phyloP scores from a whole-genome alignment of 2,113 vertebrate genomes.

The Telmatochromis brachygnathus region DNA sequence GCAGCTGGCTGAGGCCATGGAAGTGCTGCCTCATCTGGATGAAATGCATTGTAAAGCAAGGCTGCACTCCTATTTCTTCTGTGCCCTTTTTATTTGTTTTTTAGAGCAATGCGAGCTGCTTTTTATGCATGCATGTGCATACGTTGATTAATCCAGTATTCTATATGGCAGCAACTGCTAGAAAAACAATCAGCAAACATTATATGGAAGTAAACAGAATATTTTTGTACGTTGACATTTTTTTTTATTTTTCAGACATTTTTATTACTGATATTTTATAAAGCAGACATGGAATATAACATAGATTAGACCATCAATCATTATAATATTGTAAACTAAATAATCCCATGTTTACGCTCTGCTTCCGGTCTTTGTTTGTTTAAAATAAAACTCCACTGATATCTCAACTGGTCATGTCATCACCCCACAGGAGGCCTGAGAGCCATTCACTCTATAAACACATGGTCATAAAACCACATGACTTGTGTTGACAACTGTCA shows the following conservation, averaged over 20 bases:
- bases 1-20: conserved; percentile 17
- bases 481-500: conserved; percentile 50
- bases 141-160: background rate
- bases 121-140: background rate
- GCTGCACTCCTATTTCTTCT: background rate
- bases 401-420: background rate
- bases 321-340: rapidly evolving
- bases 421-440: background rate
- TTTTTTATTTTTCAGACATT: background rate
- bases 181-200: background rate
- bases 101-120: background rate
- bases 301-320: background rate
- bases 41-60: conserved; percentile 23
- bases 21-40: conserved; percentile 28
- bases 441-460: background rate
- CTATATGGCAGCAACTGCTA: background rate
- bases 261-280: background rate
- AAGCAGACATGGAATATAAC: background rate
- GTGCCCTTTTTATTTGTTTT: background rate
- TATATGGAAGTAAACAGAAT: background rate
- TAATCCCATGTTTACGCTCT: background rate
- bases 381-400: background rate
- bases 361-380: background rate
- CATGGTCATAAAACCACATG: conserved; percentile 23
- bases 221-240: background rate